Evolutionary conservation across 2,113 vertebrate genomes (phyloP).

Genomic region (Oreochromis niloticus): DNA sequence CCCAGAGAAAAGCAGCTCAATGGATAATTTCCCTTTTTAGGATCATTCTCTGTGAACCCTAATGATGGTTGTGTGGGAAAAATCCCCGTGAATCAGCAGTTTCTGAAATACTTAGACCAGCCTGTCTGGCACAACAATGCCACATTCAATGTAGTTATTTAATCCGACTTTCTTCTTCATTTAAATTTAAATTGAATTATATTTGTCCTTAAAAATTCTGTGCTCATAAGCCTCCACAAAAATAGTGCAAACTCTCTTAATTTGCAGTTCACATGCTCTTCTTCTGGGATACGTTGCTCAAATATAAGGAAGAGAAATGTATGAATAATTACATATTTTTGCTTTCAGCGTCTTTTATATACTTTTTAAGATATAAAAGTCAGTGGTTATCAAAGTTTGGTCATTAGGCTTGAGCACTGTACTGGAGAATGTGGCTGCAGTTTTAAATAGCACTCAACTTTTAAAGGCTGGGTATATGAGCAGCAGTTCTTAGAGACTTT

Average conservation of each 20-base stretch:
- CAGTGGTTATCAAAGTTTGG: constrained; percentile 59
- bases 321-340: neutral
- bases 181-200: neutral
- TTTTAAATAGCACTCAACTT: constrained; percentile 37
- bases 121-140: neutral
- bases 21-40: neutral
- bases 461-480: neutral
- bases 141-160: neutral
- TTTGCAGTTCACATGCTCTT: neutral
- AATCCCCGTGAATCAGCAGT: neutral
- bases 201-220: neutral
- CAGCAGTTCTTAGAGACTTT: neutral
- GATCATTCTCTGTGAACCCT: neutral
- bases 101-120: neutral
- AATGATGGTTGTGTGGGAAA: neutral
- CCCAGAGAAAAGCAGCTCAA: neutral
- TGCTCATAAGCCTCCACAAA: neutral
- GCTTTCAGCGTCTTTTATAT: constrained; percentile 17
- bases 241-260: neutral
- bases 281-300: neutral
- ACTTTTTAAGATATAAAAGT: constrained; percentile 61
- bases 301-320: neutral
- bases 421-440: constrained; percentile 1
- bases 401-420: constrained; percentile 81
- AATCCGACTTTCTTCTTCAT: neutral